Evolutionary conservation across 1,140 invertebrate genomes (phyloP).

Genomic region (Macrosteles quadrilineatus): DNA sequence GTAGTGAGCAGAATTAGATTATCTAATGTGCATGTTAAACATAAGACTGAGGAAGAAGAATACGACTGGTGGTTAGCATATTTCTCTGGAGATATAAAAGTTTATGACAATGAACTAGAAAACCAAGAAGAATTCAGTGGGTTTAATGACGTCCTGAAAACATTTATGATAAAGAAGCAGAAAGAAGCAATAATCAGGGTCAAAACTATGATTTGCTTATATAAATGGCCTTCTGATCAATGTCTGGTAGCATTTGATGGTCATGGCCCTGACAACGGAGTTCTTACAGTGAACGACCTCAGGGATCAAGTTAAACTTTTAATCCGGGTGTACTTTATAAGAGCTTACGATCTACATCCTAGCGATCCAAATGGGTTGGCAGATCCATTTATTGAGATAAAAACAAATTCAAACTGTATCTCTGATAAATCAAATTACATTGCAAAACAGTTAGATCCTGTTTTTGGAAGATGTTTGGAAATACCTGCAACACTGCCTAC

Average conservation of each 20-base stretch:
- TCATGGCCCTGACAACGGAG: slow-evolving; percentile 60
- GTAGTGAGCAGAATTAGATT: too few species aligned
- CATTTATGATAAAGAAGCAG: slow-evolving; percentile 60
- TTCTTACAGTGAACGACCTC: slow-evolving; percentile 52
- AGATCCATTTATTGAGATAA: slow-evolving; percentile 75
- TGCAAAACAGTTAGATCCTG: slow-evolving; percentile 78
- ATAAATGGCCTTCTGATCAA: slow-evolving; percentile 2
- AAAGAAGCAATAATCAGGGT: background rate
- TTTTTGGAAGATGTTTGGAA: slow-evolving; percentile 82
- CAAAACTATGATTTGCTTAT: slow-evolving; percentile 5
- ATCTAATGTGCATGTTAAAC: too few species aligned
- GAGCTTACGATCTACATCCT: slow-evolving; percentile 68
- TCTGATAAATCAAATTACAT: slow-evolving; percentile 73
- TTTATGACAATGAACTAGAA: background rate
- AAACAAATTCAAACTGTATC: slow-evolving; percentile 62
- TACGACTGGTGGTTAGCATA: slow-evolving; percentile 82
- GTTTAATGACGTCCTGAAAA: slow-evolving; percentile 75
- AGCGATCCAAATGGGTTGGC: slow-evolving; percentile 73
- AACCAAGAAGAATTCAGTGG: slow-evolving; percentile 62
- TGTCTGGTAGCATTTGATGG: background rate
- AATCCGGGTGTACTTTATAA: slow-evolving; percentile 77
- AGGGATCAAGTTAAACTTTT: slow-evolving; percentile 63
- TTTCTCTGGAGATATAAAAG: slow-evolving; percentile 56
- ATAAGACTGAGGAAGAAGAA: slow-evolving; percentile 51
- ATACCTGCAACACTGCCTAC: slow-evolving; percentile 70